Percentiles rank a stretch among this genome's conserved stretches.
Conservation (phyloP, 2,797 vertebrate genomes). For the Arnoldichthys spilopterus region DNA sequence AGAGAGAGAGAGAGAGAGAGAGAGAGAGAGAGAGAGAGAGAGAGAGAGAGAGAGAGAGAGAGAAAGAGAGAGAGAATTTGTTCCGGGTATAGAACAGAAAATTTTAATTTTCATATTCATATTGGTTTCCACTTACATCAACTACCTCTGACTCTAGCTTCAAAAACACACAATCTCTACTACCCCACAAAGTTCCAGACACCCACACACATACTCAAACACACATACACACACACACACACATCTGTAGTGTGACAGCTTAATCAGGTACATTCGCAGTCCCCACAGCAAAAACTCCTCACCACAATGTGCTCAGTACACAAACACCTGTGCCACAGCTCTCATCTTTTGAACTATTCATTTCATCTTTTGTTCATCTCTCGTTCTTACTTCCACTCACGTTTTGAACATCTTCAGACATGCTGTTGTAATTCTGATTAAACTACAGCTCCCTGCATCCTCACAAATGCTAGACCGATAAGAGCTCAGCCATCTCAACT, state of each 20-base stretch:
- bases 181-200: neutral
- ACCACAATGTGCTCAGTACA: neutral
- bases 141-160: conserved; percentile 37
- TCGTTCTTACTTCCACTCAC: neutral
- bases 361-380: conserved; percentile 16
- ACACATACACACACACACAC: conserved; percentile 6
- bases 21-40: neutral
- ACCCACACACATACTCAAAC: neutral
- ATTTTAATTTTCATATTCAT: conserved; percentile 46
- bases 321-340: conserved; percentile 43
- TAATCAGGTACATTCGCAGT: conserved; percentile 65
- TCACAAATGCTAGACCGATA: neutral
- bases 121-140: conserved; percentile 43
- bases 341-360: conserved; percentile 30
- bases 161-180: neutral
- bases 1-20: neutral
- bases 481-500: conserved; percentile 14
- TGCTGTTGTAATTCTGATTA: conserved; percentile 9
- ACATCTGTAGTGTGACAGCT: conserved; percentile 58
- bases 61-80: neutral
- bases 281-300: conserved; percentile 26
- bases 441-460: conserved; percentile 1
- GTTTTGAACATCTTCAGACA: conserved; percentile 4
- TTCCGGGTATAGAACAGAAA: conserved; percentile 13
- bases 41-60: neutral